Evolutionary conservation across 2,888 invertebrate genomes (phyloP), one percentile per base, ranked within the genome.

Genomic region (Andricus curvator): DNA sequence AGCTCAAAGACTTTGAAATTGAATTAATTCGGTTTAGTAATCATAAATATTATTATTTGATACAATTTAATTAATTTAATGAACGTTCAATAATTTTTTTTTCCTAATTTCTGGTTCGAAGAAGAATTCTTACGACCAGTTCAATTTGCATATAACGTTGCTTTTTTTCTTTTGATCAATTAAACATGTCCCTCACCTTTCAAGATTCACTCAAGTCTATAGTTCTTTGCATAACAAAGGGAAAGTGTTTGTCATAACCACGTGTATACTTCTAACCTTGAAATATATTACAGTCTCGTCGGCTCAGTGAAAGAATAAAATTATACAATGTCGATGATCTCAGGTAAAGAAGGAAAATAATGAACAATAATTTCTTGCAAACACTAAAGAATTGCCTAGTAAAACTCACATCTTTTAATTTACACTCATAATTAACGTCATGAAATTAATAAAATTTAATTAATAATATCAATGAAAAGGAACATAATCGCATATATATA

Each of bases 141-240:
- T 44, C 0, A n/a, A 68, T 70, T 70, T 44, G 68, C 8, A 70
- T 70, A 17, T 70, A 68, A 25, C 25, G 48, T 68, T 48, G 20
- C n/a, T 9, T 48, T 68, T 29, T 44, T 70, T 56, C 22, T 29
- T 17, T 25, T 11, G 29, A 64, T 64, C 22, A 64, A 64, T 64
- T 17, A 64, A 5, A 60, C 15, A 2, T 70, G n/a, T 70, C 70
- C 70, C 51, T 70, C 51, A 33, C 74, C 74, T 74, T 60, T 33
- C 17, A 33, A 60, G 33, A 74, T 56, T 33, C 56, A 51, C 33
- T 33, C n/a, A 33, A 11, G n/a, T 29, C 22, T 56, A 56, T 20
- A 33, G 48, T 70, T 48, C 82, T 85, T 85, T 84, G 82, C 84
- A 84, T 84, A 85, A 85, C 83, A 84, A 85, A 84, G 84, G 83